Percentiles rank a stretch among this genome's conserved stretches.
phyloP scores from a whole-genome alignment of 2,797 vertebrate genomes.

The Betta splendens region DNA sequence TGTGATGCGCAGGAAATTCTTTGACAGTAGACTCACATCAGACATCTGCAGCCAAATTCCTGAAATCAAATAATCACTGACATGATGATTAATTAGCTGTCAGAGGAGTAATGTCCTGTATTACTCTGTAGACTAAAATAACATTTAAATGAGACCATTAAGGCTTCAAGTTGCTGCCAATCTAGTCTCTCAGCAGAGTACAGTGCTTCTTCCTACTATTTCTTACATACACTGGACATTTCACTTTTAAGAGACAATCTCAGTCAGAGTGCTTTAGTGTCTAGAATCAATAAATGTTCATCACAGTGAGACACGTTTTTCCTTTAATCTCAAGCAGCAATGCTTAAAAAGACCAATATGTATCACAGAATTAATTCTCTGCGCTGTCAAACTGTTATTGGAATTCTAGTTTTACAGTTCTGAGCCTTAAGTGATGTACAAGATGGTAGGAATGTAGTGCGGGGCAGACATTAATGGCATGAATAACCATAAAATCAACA shows the following conservation, averaged over 20 bases:
- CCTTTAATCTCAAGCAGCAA: slow-evolving; percentile 36
- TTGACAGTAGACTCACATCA: not conserved
- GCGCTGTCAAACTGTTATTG: too few species aligned
- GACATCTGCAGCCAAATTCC: not conserved
- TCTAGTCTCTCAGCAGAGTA: not conserved
- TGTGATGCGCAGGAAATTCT: not conserved
- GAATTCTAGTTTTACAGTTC: too few species aligned
- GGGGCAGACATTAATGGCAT: too few species aligned
- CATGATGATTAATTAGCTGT: slow-evolving; percentile 6
- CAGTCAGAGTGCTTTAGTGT: slow-evolving; percentile 29
- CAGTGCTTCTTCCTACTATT: not conserved
- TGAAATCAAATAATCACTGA: not conserved
- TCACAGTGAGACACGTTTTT: slow-evolving; percentile 13
- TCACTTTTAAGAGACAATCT: slow-evolving; percentile 15
- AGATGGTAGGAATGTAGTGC: too few species aligned
- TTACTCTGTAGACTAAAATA: slow-evolving; percentile 15
- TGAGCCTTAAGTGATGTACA: too few species aligned
- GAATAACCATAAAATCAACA: too few species aligned
- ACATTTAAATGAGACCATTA: slow-evolving; percentile 12
- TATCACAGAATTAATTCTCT: not conserved
- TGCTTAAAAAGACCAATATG: slow-evolving; percentile 38
- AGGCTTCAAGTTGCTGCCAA: not conserved
- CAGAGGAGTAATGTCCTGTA: not conserved
- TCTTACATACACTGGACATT: slow-evolving; percentile 5
- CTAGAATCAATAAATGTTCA: slow-evolving; percentile 30